These are phyloP conservation scores for Limnodromus scolopaceus DNA, from an alignment of 2,797 vertebrate species.

Conservation along the genomic window DNA sequence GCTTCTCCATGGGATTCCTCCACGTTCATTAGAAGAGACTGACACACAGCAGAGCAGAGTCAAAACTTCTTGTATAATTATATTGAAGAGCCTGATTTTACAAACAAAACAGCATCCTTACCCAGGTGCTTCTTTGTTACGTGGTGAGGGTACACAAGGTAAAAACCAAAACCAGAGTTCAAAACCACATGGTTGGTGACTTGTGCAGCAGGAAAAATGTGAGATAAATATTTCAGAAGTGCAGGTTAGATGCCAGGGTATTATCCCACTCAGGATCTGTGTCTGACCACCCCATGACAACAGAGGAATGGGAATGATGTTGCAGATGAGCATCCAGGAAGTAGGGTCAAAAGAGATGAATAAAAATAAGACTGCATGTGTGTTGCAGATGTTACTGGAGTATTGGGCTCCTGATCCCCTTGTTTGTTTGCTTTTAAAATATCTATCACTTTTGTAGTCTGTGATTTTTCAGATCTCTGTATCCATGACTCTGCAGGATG, in stretches of 20 bases:
- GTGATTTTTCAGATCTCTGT: neutral
- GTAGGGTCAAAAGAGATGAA: slow-evolving; percentile 53
- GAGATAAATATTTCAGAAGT: neutral
- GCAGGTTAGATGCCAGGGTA: neutral
- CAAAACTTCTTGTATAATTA: neutral
- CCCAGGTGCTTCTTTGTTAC: neutral
- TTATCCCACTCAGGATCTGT: neutral
- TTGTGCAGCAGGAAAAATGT: neutral
- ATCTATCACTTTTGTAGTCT: slow-evolving; percentile 1
- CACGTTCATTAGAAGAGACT: neutral
- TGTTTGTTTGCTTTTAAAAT: slow-evolving; percentile 65
- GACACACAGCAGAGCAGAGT: neutral
- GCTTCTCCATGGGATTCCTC: neutral
- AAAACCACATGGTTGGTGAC: neutral
- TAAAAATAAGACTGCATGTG: slow-evolving; percentile 57
- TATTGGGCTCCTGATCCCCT: slow-evolving; percentile 21
- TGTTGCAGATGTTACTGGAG: slow-evolving; percentile 60
- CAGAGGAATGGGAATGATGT: neutral
- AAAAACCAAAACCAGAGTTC: neutral
- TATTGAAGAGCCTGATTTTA: neutral
- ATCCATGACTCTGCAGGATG: neutral
- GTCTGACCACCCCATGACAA: slow-evolving; percentile 6
- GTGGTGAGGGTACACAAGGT: neutral
- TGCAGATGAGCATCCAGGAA: slow-evolving; percentile 58
- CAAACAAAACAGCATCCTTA: neutral